Percentiles rank a stretch among this genome's conserved stretches.
These are phyloP conservation scores for Aphaenogaster floridana DNA, from an alignment of 1,140 invertebrate species.

Conservation along the genomic window DNA sequence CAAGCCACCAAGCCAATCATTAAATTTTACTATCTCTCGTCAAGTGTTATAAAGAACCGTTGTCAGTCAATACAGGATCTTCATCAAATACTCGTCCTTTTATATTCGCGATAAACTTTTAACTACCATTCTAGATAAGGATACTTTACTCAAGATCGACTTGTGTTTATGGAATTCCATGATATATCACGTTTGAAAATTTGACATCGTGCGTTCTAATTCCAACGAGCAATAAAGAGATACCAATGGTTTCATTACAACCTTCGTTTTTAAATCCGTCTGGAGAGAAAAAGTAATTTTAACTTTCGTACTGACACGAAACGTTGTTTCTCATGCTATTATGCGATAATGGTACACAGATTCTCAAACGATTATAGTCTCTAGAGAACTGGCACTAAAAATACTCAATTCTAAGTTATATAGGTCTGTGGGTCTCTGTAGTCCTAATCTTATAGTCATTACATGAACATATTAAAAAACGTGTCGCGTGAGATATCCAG, in stretches of 20 bases:
- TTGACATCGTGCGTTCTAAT: conserved; percentile 6
- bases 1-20: not conserved
- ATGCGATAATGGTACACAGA: not conserved
- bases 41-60: conserved; percentile 5
- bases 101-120: conserved; percentile 33
- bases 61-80: not conserved
- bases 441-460: too few relatives aligned
- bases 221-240: conserved; percentile 38
- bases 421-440: too few relatives aligned
- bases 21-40: conserved; percentile 32
- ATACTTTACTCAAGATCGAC: conserved; percentile 12
- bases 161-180: conserved; percentile 18
- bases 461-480: too few relatives aligned
- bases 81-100: conserved; percentile 6
- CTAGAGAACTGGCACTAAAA: not conserved
- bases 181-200: not conserved
- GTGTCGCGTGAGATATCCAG: too few relatives aligned
- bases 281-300: conserved; percentile 58
- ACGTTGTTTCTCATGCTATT: conserved; percentile 45
- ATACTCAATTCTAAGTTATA: not conserved
- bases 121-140: not conserved
- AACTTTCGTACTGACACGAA: not conserved
- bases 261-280: conserved; percentile 21
- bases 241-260: conserved; percentile 35
- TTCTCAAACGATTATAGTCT: conserved; percentile 16